Percentiles rank a stretch among this genome's conserved stretches.
phyloP scores from a whole-genome alignment of 2,888 invertebrate species.

The Clivina fossor region DNA sequence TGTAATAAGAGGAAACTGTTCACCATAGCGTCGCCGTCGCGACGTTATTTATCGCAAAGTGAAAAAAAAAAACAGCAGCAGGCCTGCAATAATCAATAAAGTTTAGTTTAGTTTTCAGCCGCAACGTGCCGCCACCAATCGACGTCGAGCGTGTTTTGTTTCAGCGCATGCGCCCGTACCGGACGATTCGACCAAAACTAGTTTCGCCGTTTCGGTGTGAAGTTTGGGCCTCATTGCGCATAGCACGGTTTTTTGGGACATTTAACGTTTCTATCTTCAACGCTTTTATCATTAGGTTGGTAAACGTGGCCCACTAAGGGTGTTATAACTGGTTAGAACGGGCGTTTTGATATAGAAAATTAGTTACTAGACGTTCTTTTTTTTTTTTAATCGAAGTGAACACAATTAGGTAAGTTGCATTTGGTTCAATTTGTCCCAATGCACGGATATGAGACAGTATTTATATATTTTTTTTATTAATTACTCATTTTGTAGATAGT shows the following conservation, averaged over 20 bases:
- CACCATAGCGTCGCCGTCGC: not conserved
- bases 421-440: slow-evolving; percentile 21
- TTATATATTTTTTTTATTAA: too few species aligned
- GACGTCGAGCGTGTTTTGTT: slow-evolving; percentile 2
- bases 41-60: too few species aligned
- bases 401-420: slow-evolving; percentile 29
- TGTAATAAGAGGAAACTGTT: slow-evolving; percentile 1
- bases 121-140: slow-evolving; percentile 16
- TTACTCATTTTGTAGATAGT: too few species aligned
- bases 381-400: too few species aligned
- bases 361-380: too few species aligned
- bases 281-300: slow-evolving; percentile 52
- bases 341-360: too few species aligned
- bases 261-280: slow-evolving; percentile 49
- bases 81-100: too few species aligned
- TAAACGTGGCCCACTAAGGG: slow-evolving; percentile 54
- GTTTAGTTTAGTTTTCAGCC: too few species aligned
- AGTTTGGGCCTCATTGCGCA: slow-evolving; percentile 35
- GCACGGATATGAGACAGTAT: slow-evolving; percentile 29
- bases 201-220: slow-evolving; percentile 27
- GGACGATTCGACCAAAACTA: slow-evolving; percentile 31
- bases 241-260: slow-evolving; percentile 34
- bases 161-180: slow-evolving; percentile 1
- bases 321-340: too few species aligned
- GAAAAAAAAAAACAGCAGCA: too few species aligned